phyloP scores from a whole-genome alignment of 2,888 invertebrate species.

The Chrysolina haemoptera region DNA sequence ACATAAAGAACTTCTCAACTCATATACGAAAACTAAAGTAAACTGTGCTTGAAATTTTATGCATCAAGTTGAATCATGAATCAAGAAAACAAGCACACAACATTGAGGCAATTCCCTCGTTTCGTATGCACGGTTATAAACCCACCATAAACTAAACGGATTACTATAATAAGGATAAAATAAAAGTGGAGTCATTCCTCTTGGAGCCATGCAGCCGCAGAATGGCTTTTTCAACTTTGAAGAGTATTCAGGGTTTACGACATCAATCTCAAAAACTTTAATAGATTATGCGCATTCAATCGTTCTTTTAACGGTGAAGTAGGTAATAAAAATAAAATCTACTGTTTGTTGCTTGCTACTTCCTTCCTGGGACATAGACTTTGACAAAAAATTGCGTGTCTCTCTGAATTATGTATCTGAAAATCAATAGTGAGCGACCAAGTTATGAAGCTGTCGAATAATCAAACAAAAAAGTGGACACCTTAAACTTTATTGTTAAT shows the following conservation, averaged over 20 bases:
- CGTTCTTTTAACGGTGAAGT: not conserved
- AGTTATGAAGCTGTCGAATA: no score
- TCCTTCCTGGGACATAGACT: no score
- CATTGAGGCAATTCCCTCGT: slow-evolving; percentile 31
- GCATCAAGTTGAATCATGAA: slow-evolving; percentile 24
- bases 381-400: no score
- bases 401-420: no score
- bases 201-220: not conserved
- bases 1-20: slow-evolving; percentile 15
- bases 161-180: slow-evolving; percentile 30
- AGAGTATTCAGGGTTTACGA: slow-evolving; percentile 11
- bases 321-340: no score
- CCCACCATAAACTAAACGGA: slow-evolving; percentile 50
- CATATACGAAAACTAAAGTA: slow-evolving; percentile 10
- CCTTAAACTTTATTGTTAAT: no score
- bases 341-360: no score
- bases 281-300: slow-evolving; percentile 16
- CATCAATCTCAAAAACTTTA: slow-evolving; percentile 17
- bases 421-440: no score
- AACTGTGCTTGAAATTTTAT: slow-evolving; percentile 23
- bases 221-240: slow-evolving; percentile 18
- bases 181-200: slow-evolving; percentile 23
- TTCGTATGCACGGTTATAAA: slow-evolving; percentile 56
- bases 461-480: no score
- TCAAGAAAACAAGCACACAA: slow-evolving; percentile 26